These are phyloP conservation scores for Thalassoma bifasciatum DNA, from an alignment of 2,113 vertebrate genomes.

Conservation along the genomic window DNA sequence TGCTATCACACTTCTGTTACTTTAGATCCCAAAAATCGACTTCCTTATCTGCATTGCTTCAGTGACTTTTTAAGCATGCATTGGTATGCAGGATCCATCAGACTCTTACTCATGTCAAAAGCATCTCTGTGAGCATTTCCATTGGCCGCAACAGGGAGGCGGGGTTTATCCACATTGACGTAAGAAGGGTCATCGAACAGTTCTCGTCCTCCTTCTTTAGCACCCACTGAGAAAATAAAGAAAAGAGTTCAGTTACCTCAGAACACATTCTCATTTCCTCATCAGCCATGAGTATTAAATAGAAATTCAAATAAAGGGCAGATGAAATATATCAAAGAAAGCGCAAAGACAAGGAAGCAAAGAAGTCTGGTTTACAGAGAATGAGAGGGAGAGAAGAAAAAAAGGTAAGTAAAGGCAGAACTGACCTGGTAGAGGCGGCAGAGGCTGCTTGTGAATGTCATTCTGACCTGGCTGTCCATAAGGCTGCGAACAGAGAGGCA, in stretches of 20 bases:
- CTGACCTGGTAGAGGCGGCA: conserved; percentile 80
- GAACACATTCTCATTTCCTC: background rate
- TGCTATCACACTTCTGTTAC: background rate
- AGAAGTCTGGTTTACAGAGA: background rate
- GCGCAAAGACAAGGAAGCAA: background rate
- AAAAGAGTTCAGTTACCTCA: background rate
- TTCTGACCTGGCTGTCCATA: conserved; percentile 85
- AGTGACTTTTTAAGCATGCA: conserved; percentile 2
- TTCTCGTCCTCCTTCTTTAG: conserved; percentile 81
- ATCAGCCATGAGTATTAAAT: background rate
- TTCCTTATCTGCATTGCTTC: background rate
- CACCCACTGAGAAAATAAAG: conserved; percentile 59
- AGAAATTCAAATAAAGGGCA: background rate
- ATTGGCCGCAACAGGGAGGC: conserved; percentile 84
- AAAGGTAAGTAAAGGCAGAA: too few species aligned
- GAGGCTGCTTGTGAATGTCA: conserved; percentile 85
- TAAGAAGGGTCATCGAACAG: conserved; percentile 96
- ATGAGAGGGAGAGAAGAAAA: background rate
- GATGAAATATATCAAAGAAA: background rate
- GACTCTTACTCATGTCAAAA: conserved; percentile 94
- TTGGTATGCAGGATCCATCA: background rate
- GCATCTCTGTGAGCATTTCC: conserved; percentile 90
- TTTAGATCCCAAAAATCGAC: conserved; percentile 3
- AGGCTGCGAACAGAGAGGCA: conserved; percentile 77
- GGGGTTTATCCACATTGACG: conserved; percentile 94